Percentiles rank a stretch among this genome's conserved stretches.
phyloP scores from a whole-genome alignment of 2,797 vertebrate species.

The Hypotaenidia okinawae region DNA sequence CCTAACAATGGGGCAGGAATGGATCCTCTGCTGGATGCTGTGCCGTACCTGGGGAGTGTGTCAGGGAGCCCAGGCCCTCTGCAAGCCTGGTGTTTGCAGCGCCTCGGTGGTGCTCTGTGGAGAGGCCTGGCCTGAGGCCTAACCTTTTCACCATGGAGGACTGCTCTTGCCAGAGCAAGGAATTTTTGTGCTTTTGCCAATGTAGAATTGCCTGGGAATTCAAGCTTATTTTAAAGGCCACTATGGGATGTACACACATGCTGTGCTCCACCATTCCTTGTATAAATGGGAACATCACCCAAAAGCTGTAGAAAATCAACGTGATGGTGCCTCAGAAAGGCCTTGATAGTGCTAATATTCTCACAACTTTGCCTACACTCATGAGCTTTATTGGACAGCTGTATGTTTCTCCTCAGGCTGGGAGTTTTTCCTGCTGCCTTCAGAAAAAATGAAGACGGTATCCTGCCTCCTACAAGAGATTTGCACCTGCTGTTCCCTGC shows the following conservation, averaged over 20 bases:
- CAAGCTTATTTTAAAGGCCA: not conserved
- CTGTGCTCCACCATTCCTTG: not conserved
- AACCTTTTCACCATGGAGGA: not conserved
- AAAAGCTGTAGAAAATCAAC: not conserved
- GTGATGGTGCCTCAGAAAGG: not conserved
- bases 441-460: not conserved
- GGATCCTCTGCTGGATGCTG: not conserved
- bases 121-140: not conserved
- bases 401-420: not conserved
- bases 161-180: not conserved
- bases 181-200: not conserved
- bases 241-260: fast-evolving
- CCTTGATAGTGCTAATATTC: not conserved
- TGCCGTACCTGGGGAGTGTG: not conserved
- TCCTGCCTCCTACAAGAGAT: not conserved
- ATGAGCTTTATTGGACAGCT: not conserved
- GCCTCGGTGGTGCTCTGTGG: not conserved
- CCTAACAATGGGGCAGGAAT: not conserved
- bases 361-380: not conserved
- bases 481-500: slow-evolving; percentile 9
- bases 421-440: not conserved
- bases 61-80: not conserved
- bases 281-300: not conserved
- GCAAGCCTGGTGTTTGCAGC: not conserved
- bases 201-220: not conserved